A percentile compares a stretch with the other conserved stretches of the same genome.
These are phyloP conservation scores for Geococcyx californianus DNA, from an alignment of 2,113 vertebrate species.

Conservation along the genomic window DNA sequence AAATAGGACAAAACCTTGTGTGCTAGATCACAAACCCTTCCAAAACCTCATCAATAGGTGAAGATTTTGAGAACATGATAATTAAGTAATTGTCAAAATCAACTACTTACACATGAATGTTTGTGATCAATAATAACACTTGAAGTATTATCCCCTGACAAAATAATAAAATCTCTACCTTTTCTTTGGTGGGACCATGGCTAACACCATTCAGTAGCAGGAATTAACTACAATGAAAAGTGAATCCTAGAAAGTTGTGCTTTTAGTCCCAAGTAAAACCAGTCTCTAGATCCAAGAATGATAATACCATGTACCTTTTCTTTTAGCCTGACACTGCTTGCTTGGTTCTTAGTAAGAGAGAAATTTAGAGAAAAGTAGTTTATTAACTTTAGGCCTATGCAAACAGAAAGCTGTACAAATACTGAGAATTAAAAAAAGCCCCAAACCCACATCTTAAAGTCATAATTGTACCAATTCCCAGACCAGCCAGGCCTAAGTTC, in stretches of 20 bases:
- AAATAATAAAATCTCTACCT: neutral
- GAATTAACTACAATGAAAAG: neutral
- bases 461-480: neutral
- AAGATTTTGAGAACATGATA: neutral
- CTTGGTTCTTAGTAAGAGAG: neutral
- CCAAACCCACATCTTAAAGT: neutral
- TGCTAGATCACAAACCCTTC: neutral
- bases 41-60: fast-evolving
- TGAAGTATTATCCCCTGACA: neutral
- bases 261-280: neutral
- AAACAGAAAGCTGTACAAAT: neutral
- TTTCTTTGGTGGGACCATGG: neutral
- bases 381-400: neutral
- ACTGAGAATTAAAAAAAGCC: neutral
- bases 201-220: neutral
- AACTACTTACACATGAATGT: neutral
- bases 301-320: neutral
- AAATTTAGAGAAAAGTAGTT: neutral
- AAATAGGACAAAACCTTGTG: neutral
- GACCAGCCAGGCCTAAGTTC: neutral
- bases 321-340: neutral
- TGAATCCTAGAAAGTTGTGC: neutral
- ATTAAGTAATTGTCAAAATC: neutral
- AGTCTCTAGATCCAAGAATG: neutral
- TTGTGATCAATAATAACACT: neutral